Conservation (phyloP, 1,140 invertebrate species). For the Drosophila persimilis region DNA sequence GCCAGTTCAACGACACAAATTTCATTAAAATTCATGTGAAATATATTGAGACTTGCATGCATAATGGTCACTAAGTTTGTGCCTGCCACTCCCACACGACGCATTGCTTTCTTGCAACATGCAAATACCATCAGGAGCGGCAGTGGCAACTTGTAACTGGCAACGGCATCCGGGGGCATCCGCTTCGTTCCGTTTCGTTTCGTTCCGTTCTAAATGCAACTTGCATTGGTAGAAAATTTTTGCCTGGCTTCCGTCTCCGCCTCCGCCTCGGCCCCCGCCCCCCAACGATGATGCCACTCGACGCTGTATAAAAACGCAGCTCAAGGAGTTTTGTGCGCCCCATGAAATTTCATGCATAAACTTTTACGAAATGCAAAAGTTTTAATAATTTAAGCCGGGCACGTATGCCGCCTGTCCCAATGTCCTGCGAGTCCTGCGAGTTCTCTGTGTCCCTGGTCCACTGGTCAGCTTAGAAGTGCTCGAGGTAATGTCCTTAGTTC, state of each 20-base stretch:
- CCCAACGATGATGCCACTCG: constrained; percentile 24
- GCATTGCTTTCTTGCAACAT: constrained; percentile 42
- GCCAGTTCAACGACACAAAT: constrained; percentile 65
- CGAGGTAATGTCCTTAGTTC: constrained; percentile 29
- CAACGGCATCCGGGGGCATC: constrained; percentile 37
- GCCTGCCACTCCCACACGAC: constrained; percentile 34
- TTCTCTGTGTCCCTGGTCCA: not conserved
- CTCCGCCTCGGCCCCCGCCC: too few species aligned
- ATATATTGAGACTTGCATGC: constrained; percentile 80
- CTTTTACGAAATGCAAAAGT: constrained; percentile 72
- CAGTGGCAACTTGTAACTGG: constrained; percentile 5
- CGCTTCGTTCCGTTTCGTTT: constrained; percentile 13
- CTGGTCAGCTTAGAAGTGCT: constrained; percentile 58
- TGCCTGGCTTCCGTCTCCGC: too few species aligned
- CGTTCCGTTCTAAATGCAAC: constrained; percentile 25
- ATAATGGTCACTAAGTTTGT: constrained; percentile 79
- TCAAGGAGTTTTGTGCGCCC: constrained; percentile 70
- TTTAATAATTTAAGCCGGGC: constrained; percentile 76
- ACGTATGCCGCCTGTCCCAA: constrained; percentile 50
- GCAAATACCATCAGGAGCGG: constrained; percentile 52
- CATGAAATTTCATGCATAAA: constrained; percentile 80
- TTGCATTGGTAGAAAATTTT: constrained; percentile 5
- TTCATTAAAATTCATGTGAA: constrained; percentile 80
- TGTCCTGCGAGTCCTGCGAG: too few species aligned
- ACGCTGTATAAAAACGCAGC: constrained; percentile 55